Evolutionary conservation across 2,888 invertebrate genomes (phyloP).

Genomic region (Steinernema hermaphroditum): DNA sequence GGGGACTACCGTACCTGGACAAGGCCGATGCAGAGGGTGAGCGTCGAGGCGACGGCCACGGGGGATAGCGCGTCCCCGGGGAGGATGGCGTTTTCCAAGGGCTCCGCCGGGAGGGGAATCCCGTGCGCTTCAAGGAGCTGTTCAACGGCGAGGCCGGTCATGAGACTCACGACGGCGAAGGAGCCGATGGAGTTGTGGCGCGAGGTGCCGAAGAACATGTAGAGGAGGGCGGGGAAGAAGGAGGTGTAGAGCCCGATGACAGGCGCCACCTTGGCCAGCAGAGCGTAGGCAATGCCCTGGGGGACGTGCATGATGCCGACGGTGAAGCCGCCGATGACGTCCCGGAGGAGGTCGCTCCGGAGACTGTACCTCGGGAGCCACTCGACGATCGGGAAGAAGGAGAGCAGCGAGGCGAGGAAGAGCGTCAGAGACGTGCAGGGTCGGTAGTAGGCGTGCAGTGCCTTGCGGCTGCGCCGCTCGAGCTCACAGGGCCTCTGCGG

Average conservation of each 20-base stretch:
- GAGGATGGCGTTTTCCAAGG: background rate
- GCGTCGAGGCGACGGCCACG: constrained; percentile 77
- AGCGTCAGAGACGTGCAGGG: constrained; percentile 40
- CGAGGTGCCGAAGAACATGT: constrained; percentile 82
- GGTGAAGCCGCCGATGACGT: constrained; percentile 82
- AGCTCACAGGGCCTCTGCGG: constrained; percentile 42
- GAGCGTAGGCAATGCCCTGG: constrained; percentile 74
- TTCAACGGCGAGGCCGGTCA: constrained; percentile 71
- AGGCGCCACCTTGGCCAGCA: constrained; percentile 69
- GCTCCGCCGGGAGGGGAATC: background rate
- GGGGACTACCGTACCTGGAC: constrained; percentile 74
- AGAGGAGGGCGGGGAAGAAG: constrained; percentile 86
- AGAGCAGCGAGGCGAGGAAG: constrained; percentile 30
- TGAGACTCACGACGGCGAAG: constrained; percentile 82
- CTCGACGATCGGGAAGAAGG: constrained; percentile 62
- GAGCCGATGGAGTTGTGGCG: constrained; percentile 82
- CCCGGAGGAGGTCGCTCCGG: constrained; percentile 73
- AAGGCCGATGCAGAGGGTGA: constrained; percentile 78
- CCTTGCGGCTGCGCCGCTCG: constrained; percentile 33
- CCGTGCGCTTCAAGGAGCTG: constrained; percentile 35
- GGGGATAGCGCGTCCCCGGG: constrained; percentile 57
- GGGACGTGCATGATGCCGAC: constrained; percentile 90
- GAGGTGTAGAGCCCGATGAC: constrained; percentile 78
- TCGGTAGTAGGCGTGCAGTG: constrained; percentile 36
- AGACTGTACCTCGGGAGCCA: constrained; percentile 66